Base-by-base conservation (phyloP, 2,797 vertebrate species). In the Morus bassanus region DNA sequence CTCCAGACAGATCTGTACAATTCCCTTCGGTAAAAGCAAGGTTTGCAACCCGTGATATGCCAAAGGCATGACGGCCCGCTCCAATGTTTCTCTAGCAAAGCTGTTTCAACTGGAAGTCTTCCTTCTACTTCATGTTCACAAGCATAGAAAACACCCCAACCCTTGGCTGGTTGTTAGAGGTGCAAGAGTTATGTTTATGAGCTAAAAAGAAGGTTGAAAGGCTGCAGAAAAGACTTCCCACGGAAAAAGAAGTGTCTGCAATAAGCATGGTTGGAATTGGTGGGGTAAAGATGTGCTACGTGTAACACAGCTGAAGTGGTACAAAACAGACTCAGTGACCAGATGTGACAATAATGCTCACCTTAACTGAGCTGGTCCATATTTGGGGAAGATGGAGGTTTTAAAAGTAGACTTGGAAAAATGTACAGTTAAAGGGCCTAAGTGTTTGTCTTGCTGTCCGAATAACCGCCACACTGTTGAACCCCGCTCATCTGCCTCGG, bases 71-170 rank as follows among this genome's bases (percentile, higher is more conserved):
- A 14, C 0, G 4, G 39, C 74, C 39, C 43, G 2, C 46, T 7
- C 83, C 59, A 3, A 0, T 0, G 10, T 18, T 48, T 19, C 82
- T 69, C 39, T 8, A 13, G 73, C 83, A 30, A 57, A 89, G 88
- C 94, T 86, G 22, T 30, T 89, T 61, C 94, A 68, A 21, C 82
- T 95, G 94, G 89, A 88, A 78, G 28, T 35, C 39, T 86, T 92
- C 88, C 79, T 84, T 33, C 88, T 94, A 13, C 68, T 50, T 64
- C 92, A 10, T 0, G 10, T 19, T 37, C 43, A 22, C 35, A 8
- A 31, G 39, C 70, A 23, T 17, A 59, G 50, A 28, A 54, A 72
- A 4, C 10, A 11, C 30, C 84, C 31, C 77, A 46, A 8, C 7
- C 65, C 73, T 37, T 7, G 8, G 25, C 45, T 16, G 87, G 18